phyloP scores from a whole-genome alignment of 1,140 invertebrate species.

The Kradibia gibbosae region DNA sequence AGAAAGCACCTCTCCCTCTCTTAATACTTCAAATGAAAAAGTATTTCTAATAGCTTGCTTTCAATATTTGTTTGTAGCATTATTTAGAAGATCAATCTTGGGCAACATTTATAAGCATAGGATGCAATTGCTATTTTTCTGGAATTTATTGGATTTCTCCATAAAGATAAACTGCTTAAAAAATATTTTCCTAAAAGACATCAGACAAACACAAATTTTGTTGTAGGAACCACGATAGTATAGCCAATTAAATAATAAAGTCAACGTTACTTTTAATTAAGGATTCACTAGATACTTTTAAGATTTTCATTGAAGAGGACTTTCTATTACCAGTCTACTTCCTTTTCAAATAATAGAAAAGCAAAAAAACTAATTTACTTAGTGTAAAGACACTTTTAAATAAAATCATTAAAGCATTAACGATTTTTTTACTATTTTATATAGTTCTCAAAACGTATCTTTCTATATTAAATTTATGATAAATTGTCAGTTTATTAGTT shows the following conservation, averaged over 20 bases:
- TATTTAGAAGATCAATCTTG: not conserved
- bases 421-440: no score
- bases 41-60: not conserved
- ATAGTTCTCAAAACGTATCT: no score
- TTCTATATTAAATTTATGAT: no score
- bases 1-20: not conserved
- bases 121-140: not conserved
- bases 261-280: conserved; percentile 16
- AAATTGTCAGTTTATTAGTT: no score
- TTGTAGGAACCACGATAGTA: not conserved
- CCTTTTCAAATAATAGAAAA: no score
- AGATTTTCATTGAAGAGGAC: not conserved
- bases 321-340: not conserved
- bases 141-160: not conserved
- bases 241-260: not conserved
- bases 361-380: no score
- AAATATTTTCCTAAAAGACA: not conserved
- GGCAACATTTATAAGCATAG: not conserved
- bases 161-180: not conserved
- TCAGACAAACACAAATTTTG: not conserved
- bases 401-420: no score
- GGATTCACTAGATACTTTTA: not conserved
- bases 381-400: no score
- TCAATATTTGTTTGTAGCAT: not conserved
- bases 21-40: not conserved